A percentile compares a stretch with the other conserved stretches of the same genome.
Conservation (phyloP, 2,888 invertebrate species). For the Aphodius sticticus region DNA sequence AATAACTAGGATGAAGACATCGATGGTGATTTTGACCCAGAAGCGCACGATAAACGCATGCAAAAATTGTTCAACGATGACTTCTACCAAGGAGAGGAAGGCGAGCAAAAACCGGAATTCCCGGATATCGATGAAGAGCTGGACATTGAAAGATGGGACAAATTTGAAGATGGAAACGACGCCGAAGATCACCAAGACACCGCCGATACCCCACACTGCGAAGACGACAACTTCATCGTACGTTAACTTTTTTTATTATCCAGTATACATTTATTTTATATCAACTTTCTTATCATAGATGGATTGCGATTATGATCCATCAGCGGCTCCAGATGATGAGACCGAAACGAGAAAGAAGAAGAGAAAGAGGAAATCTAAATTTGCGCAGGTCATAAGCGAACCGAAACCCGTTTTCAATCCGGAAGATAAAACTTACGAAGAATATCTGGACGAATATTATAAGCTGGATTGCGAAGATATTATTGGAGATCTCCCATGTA, state of each 20-base stretch:
- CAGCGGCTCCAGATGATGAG: slow-evolving; percentile 67
- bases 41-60: slow-evolving; percentile 88
- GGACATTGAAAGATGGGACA: slow-evolving; percentile 75
- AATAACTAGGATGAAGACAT: slow-evolving; percentile 74
- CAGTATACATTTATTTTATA: slow-evolving; percentile 6
- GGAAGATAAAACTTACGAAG: slow-evolving; percentile 76
- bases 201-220: slow-evolving; percentile 69
- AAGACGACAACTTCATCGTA: slow-evolving; percentile 84
- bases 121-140: slow-evolving; percentile 80
- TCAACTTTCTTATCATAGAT: slow-evolving; percentile 65
- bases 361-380: slow-evolving; percentile 73
- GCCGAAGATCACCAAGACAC: slow-evolving; percentile 47
- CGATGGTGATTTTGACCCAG: slow-evolving; percentile 91
- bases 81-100: slow-evolving; percentile 79
- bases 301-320: slow-evolving; percentile 87
- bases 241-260: slow-evolving; percentile 46
- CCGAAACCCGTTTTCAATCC: slow-evolving; percentile 90
- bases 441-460: slow-evolving; percentile 96
- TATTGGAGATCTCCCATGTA: slow-evolving; percentile 88
- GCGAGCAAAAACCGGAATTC: slow-evolving; percentile 83
- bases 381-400: slow-evolving; percentile 74
- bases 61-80: slow-evolving; percentile 84
- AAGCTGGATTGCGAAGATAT: slow-evolving; percentile 95
- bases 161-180: slow-evolving; percentile 61
- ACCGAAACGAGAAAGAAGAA: slow-evolving; percentile 67